Conservation (phyloP, 1,140 invertebrate genomes). For the Drosophila ambigua region DNA sequence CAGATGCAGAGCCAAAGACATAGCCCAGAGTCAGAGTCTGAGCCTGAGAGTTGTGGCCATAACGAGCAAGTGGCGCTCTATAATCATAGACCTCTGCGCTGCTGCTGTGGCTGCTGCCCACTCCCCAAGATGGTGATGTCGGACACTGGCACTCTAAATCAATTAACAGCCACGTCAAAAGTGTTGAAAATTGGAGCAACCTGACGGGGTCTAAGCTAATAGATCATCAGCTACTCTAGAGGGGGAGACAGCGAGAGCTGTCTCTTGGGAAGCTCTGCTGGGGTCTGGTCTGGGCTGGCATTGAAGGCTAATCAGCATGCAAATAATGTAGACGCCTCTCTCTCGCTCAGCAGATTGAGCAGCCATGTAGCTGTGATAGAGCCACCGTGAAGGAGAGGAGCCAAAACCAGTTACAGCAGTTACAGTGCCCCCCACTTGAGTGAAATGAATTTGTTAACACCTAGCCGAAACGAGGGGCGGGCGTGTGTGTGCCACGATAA, state of each 20-base stretch:
- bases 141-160: constrained; percentile 71
- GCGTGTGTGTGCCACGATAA: constrained; percentile 68
- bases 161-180: constrained; percentile 81
- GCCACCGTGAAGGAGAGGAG: constrained; percentile 40
- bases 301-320: constrained; percentile 82
- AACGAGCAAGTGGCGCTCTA: constrained; percentile 77
- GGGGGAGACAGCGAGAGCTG: constrained; percentile 33
- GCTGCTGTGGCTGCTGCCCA: constrained; percentile 10
- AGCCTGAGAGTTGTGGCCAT: constrained; percentile 49
- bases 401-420: constrained; percentile 77
- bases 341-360: constrained; percentile 51
- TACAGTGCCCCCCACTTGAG: constrained; percentile 65
- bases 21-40: neutral
- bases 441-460: constrained; percentile 83
- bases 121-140: constrained; percentile 19
- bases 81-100: constrained; percentile 64
- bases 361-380: constrained; percentile 71
- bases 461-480: constrained; percentile 47
- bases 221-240: neutral
- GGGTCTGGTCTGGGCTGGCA: constrained; percentile 22
- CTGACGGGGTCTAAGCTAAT: constrained; percentile 21
- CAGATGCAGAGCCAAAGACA: constrained; percentile 7
- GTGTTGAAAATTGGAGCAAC: constrained; percentile 78
- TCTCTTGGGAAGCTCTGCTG: constrained; percentile 20
- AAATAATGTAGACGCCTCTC: constrained; percentile 79